Conservation (phyloP, 2,113 vertebrate genomes). For the Oxyruncus cristatus region DNA sequence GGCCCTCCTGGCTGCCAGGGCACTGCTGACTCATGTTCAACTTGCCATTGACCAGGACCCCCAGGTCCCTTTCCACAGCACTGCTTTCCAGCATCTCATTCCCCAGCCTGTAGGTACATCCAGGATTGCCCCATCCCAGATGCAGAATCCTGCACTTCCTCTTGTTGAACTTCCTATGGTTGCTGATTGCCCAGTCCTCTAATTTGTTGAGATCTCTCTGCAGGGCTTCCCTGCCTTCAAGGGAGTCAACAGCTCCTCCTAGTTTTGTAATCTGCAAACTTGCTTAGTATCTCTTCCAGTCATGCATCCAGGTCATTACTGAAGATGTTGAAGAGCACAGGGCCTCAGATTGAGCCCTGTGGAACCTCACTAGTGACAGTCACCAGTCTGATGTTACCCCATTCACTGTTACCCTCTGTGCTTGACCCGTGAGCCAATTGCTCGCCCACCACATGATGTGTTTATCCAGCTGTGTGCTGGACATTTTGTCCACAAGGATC, state of each 20-base stretch:
- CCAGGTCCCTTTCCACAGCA: neutral
- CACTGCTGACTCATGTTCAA: neutral
- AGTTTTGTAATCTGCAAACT: neutral
- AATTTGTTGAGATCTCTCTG: neutral
- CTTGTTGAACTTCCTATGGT: neutral
- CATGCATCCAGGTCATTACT: neutral
- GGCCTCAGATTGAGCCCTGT: neutral
- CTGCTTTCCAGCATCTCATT: neutral
- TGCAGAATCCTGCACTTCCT: neutral
- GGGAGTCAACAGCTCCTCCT: neutral
- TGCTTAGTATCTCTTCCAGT: neutral
- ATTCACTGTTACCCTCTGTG: neutral
- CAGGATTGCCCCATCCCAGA: neutral
- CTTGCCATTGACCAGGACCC: neutral
- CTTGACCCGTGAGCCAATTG: neutral
- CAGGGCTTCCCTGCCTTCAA: neutral
- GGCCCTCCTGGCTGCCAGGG: neutral
- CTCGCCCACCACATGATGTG: neutral
- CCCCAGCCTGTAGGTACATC: neutral
- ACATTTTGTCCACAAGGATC: neutral
- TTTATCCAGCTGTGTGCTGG: neutral
- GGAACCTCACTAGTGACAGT: neutral
- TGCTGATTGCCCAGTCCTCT: neutral
- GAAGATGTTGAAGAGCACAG: neutral
- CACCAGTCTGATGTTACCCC: neutral